Evolutionary conservation across 2,888 invertebrate genomes (phyloP).

Genomic region (Phrixothrix hirtus): DNA sequence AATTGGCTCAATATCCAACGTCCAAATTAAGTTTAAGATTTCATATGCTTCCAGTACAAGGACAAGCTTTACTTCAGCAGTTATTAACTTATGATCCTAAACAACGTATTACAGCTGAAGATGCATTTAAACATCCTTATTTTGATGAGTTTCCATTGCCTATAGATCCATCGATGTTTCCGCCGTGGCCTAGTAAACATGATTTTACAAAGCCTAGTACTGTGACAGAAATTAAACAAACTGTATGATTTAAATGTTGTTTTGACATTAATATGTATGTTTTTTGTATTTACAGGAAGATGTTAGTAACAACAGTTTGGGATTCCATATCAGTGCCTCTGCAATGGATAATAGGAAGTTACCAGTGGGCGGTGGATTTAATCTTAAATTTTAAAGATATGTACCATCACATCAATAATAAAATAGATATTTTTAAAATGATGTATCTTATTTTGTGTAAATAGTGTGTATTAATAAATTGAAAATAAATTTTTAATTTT

Average conservation of each 20-base stretch:
- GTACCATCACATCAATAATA: too few relatives aligned
- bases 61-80: slow-evolving; percentile 66
- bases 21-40: slow-evolving; percentile 59
- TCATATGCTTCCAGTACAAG: slow-evolving; percentile 62
- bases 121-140: slow-evolving; percentile 82
- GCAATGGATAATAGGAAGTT: slow-evolving; percentile 60
- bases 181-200: slow-evolving; percentile 99
- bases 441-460: too few relatives aligned
- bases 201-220: slow-evolving; percentile 72
- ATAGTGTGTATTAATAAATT: too few relatives aligned
- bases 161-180: slow-evolving; percentile 96
- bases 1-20: slow-evolving; percentile 88
- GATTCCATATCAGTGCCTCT: slow-evolving; percentile 66
- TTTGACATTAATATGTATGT: slow-evolving; percentile 84
- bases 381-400: slow-evolving; percentile 73
- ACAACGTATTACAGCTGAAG: slow-evolving; percentile 84
- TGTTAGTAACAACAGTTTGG: slow-evolving; percentile 60
- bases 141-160: slow-evolving; percentile 84
- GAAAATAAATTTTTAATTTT: too few relatives aligned
- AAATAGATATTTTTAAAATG: too few relatives aligned
- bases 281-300: slow-evolving; percentile 46
- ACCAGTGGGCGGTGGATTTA: slow-evolving; percentile 72
- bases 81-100: slow-evolving; percentile 92
- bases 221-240: slow-evolving; percentile 49
- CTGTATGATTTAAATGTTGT: slow-evolving; percentile 60